These are phyloP conservation scores for Phortica magna DNA, from an alignment of 2,888 invertebrate species.

Conservation along the genomic window DNA sequence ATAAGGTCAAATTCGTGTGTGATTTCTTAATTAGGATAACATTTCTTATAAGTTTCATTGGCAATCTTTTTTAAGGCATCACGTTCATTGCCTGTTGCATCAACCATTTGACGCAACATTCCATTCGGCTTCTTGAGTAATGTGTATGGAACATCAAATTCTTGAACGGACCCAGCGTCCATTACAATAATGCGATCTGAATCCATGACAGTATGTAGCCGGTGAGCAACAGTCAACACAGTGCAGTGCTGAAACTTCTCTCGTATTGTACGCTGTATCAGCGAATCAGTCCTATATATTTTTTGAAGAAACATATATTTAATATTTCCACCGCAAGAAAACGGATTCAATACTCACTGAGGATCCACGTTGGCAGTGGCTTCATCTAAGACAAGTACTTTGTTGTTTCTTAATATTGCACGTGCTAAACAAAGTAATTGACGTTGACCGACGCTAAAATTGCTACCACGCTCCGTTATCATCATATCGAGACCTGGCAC, in stretches of 20 bases:
- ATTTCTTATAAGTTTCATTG: slow-evolving; percentile 68
- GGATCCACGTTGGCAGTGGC: slow-evolving; percentile 85
- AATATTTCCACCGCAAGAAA: no score
- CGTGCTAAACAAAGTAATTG: slow-evolving; percentile 84
- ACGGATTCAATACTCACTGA: slow-evolving; percentile 75
- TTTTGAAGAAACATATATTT: no score
- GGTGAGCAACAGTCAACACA: slow-evolving; percentile 93
- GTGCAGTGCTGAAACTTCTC: slow-evolving; percentile 88
- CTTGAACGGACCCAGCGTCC: slow-evolving; percentile 87
- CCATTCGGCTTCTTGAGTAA: slow-evolving; percentile 82
- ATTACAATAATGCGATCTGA: slow-evolving; percentile 92
- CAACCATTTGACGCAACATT: slow-evolving; percentile 83
- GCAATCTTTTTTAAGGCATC: slow-evolving; percentile 78
- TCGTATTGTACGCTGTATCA: slow-evolving; percentile 91
- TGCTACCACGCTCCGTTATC: slow-evolving; percentile 81
- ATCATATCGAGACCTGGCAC: slow-evolving; percentile 79
- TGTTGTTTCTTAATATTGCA: slow-evolving; percentile 82
- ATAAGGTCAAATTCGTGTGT: no score
- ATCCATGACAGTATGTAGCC: slow-evolving; percentile 95
- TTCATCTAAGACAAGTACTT: slow-evolving; percentile 83
- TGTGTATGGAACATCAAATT: slow-evolving; percentile 84
- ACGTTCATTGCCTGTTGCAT: slow-evolving; percentile 80
- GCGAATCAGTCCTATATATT: slow-evolving; percentile 83
- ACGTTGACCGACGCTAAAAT: slow-evolving; percentile 84
- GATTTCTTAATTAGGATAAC: no score